Percentiles rank a stretch among this genome's conserved stretches.
Conservation (phyloP, 2,113 vertebrate genomes). For the Sinocyclocheilus rhinocerous region DNA sequence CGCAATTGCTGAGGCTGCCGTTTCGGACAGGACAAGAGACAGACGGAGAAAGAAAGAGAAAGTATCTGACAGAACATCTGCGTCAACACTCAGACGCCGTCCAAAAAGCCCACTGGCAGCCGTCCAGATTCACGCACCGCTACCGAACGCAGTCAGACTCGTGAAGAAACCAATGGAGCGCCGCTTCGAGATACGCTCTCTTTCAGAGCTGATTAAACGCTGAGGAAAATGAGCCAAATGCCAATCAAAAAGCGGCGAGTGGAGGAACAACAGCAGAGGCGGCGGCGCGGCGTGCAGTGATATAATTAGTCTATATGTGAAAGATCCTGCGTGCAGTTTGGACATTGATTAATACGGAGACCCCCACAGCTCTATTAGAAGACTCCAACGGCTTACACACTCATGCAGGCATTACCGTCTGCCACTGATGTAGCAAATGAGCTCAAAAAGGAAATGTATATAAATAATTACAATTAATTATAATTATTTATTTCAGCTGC, state of each 20-base stretch:
- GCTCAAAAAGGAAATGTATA: too few relatives aligned
- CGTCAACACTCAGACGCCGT: not conserved
- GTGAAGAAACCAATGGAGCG: not conserved
- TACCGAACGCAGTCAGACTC: not conserved
- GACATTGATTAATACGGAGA: slow-evolving; percentile 50
- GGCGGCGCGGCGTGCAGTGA: not conserved
- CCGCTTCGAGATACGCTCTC: not conserved
- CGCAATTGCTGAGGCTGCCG: not conserved
- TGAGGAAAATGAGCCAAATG: slow-evolving; percentile 38
- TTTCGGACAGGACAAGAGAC: not conserved
- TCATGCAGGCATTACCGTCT: not conserved
- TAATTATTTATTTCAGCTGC: too few relatives aligned
- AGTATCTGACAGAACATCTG: slow-evolving; percentile 9
- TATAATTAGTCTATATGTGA: slow-evolving; percentile 48
- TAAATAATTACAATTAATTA: too few relatives aligned
- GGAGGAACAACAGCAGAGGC: slow-evolving; percentile 17
- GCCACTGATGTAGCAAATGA: too few relatives aligned
- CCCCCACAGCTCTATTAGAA: slow-evolving; percentile 44
- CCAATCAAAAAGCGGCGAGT: slow-evolving; percentile 29
- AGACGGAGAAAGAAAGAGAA: not conserved
- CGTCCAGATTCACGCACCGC: slow-evolving; percentile 4
- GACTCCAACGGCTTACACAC: slow-evolving; percentile 1
- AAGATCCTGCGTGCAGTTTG: slow-evolving; percentile 32
- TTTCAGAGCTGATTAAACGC: slow-evolving; percentile 13
- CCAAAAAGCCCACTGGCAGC: slow-evolving; percentile 10